phyloP scores from a whole-genome alignment of 1,140 invertebrate species.

The Leptonema lineaticorne region DNA sequence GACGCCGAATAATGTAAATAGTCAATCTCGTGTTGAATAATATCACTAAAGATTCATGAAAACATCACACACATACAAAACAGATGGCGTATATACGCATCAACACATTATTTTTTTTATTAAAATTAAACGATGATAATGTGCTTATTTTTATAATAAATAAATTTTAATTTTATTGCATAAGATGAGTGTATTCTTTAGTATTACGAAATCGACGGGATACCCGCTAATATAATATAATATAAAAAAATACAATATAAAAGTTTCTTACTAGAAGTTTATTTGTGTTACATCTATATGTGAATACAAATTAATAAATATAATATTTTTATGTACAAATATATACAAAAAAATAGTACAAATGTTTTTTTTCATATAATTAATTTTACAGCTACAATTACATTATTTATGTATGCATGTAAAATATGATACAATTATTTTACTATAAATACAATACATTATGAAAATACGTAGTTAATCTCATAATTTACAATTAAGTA shows the following conservation, averaged over 20 bases:
- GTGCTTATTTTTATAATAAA: too few relatives aligned
- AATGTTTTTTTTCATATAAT: neutral
- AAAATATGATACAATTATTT: neutral
- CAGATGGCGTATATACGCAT: too few relatives aligned
- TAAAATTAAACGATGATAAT: too few relatives aligned
- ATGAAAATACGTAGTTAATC: neutral
- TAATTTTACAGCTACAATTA: neutral
- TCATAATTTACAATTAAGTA: too few relatives aligned
- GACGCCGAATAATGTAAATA: neutral
- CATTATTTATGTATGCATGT: neutral
- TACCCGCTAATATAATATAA: too few relatives aligned
- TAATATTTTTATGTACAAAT: constrained; percentile 3
- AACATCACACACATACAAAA: too few relatives aligned
- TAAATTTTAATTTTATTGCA: too few relatives aligned
- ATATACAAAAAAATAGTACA: constrained; percentile 10
- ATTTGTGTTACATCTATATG: constrained; percentile 3
- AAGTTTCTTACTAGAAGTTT: neutral
- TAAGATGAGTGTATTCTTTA: too few relatives aligned
- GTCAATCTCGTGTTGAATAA: neutral
- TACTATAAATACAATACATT: neutral
- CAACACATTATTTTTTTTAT: too few relatives aligned
- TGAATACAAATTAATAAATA: neutral
- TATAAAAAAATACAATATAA: neutral
- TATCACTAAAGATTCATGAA: neutral
- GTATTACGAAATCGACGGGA: too few relatives aligned